Base-by-base conservation (phyloP, 2,888 invertebrate genomes). In the Trichacis sp. region DNA sequence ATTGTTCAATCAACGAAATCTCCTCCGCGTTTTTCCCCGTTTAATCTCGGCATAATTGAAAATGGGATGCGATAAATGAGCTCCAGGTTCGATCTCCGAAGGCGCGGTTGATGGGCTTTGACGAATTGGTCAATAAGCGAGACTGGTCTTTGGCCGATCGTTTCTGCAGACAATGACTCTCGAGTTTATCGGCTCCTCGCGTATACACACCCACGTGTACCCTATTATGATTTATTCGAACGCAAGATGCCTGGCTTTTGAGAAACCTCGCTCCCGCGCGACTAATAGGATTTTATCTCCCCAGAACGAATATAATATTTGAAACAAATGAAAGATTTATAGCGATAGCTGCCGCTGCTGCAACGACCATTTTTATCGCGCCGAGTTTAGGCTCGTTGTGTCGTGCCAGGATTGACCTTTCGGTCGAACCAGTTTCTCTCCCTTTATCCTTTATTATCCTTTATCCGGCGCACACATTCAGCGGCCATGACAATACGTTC, bases 51-150 rank as follows among this genome's bases (percentile, higher is more conserved):
- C n/a, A n/a, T n/a, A n/a, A 63, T 63, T 59, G 63, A 67, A 62
- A 56, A 63, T 56, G 62, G 62, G 57, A 24, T 5, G 8, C 24
- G n/a, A 24, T 24, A 8, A 24, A 24, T 5, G 3, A 5, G 4
- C 24, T 24, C 24, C 24, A 24, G 24, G n/a, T n/a, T n/a, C n/a
- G n/a, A n/a, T n/a, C n/a, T n/a, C n/a, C 24, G 24, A 24, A 24
- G 24, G 8, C 24, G 8, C 3, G 8, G 33, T 33, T 33, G 33
- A 33, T 33, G n/a, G 2, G 59, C 67, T 65, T 68, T 70, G 68
- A 68, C 70, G 68, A 64, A 70, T 64, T 63, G 55, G 54, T 68
- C 68, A 65, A 69, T 69, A 70, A 70, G 67, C 46, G n/a, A 20
- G 43, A 12, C 29, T 24, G 18, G 43, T 48, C 61, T 58, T 55